phyloP scores from a whole-genome alignment of 2,797 vertebrate genomes.

The Chiroxiphia lanceolata region DNA sequence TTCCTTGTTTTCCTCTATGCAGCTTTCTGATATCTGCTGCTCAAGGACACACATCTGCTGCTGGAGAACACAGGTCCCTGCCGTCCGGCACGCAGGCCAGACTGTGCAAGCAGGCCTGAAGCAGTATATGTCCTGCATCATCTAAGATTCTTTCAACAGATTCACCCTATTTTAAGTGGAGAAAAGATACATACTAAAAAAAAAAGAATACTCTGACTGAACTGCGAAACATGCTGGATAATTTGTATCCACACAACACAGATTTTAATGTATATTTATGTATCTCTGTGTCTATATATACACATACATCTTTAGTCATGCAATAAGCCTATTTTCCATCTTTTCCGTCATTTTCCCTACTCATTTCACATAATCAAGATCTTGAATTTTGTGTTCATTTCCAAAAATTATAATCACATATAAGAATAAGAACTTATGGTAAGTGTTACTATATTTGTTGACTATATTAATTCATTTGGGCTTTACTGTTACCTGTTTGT shows the following conservation, averaged over 20 bases:
- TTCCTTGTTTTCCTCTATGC: too few relatives aligned
- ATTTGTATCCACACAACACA: background rate
- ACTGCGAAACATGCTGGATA: background rate
- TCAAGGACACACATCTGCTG: too few relatives aligned
- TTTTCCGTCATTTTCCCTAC: background rate
- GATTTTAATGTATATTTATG: background rate
- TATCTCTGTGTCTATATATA: fast-evolving
- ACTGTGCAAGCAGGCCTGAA: too few relatives aligned
- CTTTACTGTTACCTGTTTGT: background rate
- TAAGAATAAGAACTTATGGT: background rate
- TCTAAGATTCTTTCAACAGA: too few relatives aligned
- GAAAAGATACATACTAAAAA: background rate
- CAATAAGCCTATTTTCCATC: background rate
- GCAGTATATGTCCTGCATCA: too few relatives aligned
- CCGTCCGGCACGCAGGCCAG: too few relatives aligned
- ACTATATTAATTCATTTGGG: background rate
- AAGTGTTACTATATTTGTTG: background rate
- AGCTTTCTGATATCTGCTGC: too few relatives aligned
- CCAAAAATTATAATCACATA: background rate
- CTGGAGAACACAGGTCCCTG: too few relatives aligned
- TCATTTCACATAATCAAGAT: background rate
- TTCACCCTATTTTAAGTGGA: background rate
- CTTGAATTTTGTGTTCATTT: background rate
- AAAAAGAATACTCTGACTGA: background rate
- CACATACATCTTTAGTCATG: background rate